These are phyloP conservation scores for Asteroscopus sphinx DNA, from an alignment of 2,888 invertebrate species.

Conservation along the genomic window DNA sequence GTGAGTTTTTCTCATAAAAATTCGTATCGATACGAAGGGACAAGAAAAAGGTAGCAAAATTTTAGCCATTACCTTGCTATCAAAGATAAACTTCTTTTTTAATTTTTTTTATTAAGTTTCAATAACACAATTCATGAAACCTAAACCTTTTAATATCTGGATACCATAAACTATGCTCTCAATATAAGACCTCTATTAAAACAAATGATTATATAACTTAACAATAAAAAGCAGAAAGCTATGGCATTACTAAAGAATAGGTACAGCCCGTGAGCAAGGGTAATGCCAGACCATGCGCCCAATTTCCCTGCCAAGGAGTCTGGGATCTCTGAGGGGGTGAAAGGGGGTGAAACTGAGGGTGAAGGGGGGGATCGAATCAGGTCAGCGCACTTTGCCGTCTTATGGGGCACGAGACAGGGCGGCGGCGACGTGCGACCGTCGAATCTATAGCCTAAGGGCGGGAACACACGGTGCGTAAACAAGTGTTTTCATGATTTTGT, in stretches of 20 bases:
- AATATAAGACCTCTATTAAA: constrained; percentile 43
- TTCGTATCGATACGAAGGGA: no score
- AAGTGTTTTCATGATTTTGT: constrained; percentile 4
- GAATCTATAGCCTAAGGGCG: constrained; percentile 55
- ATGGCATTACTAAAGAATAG: constrained; percentile 21
- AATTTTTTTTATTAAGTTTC: no score
- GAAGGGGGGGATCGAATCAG: constrained; percentile 56
- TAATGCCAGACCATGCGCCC: constrained; percentile 49
- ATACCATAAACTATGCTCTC: constrained; percentile 11
- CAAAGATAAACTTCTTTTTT: no score
- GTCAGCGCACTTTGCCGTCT: constrained; percentile 78
- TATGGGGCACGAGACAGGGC: constrained; percentile 71
- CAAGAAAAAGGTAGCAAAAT: no score
- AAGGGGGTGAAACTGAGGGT: constrained; percentile 21
- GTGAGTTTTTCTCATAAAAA: no score
- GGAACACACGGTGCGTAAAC: constrained; percentile 13
- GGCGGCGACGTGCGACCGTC: constrained; percentile 67
- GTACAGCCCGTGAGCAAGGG: constrained; percentile 35
- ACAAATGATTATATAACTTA: constrained; percentile 19
- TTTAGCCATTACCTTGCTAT: no score
- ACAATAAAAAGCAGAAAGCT: constrained; percentile 35
- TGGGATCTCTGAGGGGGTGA: constrained; percentile 52
- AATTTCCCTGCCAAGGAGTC: constrained; percentile 73
- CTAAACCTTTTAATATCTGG: constrained; percentile 2
- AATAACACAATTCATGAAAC: neutral